Evolutionary conservation across 2,888 invertebrate species (phyloP).

Genomic region (Lithophane leautieri): DNA sequence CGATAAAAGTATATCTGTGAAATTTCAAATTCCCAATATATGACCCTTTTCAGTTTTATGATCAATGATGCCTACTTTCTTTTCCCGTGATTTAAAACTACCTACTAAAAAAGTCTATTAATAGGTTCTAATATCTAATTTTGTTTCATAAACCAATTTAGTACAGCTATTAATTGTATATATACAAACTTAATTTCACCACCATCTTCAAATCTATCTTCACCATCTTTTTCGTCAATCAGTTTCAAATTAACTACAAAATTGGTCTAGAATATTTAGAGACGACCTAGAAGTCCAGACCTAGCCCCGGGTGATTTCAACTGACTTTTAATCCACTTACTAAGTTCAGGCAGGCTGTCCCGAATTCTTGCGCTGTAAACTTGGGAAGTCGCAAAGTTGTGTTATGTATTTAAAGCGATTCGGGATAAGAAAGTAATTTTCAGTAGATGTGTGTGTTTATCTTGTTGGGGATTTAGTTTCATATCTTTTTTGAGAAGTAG

Average conservation of each 20-base stretch:
- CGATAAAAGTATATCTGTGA: neutral
- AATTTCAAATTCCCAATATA: neutral
- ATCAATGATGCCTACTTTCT: no score
- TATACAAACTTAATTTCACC: conserved; percentile 4
- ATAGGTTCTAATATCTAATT: neutral
- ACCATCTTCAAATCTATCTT: conserved; percentile 16
- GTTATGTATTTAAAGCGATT: conserved; percentile 56
- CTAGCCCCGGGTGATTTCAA: conserved; percentile 36
- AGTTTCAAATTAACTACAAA: conserved; percentile 35
- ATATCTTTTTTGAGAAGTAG: neutral
- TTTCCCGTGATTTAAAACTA: no score
- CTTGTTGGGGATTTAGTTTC: neutral
- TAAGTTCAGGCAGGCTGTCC: conserved; percentile 45
- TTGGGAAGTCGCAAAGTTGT: conserved; percentile 48
- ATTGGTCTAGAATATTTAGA: conserved; percentile 31
- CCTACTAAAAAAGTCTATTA: no score
- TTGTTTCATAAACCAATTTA: neutral
- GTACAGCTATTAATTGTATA: neutral
- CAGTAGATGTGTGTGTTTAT: conserved; percentile 23
- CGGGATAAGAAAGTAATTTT: conserved; percentile 47
- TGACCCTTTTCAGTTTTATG: no score
- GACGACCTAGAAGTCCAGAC: conserved; percentile 32
- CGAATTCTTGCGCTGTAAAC: conserved; percentile 42
- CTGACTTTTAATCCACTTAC: conserved; percentile 63
- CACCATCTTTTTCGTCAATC: conserved; percentile 15